Evolutionary conservation across 2,888 invertebrate genomes (phyloP).

Genomic region (Amphipyra berbera): DNA sequence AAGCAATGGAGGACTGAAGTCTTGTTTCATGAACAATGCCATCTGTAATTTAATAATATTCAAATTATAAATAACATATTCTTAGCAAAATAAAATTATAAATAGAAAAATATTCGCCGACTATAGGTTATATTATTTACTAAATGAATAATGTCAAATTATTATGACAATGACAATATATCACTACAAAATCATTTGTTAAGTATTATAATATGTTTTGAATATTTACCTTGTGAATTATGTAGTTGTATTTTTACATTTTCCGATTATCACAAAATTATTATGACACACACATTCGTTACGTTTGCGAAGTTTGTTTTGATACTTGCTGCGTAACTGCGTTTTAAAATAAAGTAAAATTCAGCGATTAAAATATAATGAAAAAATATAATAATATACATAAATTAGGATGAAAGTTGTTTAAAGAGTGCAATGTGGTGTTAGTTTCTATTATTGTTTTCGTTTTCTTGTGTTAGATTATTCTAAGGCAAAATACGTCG

Average conservation of each 20-base stretch:
- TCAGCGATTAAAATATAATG: no score
- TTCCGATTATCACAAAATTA: slow-evolving; percentile 19
- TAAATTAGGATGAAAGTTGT: no score
- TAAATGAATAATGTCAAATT: background rate
- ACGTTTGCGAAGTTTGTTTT: slow-evolving; percentile 13
- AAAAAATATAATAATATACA: no score
- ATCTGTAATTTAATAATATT: slow-evolving; percentile 71
- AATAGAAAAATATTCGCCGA: slow-evolving; percentile 24
- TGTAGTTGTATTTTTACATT: slow-evolving; percentile 36
- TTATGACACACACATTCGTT: slow-evolving; percentile 12
- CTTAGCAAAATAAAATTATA: background rate
- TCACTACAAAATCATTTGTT: background rate
- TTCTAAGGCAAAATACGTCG: no score
- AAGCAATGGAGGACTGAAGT: slow-evolving; percentile 79
- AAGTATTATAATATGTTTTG: background rate
- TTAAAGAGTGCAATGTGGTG: no score
- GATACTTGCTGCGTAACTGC: no score
- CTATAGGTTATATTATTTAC: background rate
- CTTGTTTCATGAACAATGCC: slow-evolving; percentile 83
- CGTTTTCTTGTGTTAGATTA: no score
- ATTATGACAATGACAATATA: background rate
- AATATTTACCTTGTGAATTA: slow-evolving; percentile 1
- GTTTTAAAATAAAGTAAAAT: no score
- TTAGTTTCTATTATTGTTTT: no score
- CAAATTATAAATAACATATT: background rate